phyloP scores from a whole-genome alignment of 2,888 invertebrate genomes.

The Dolichomitus sp. region DNA sequence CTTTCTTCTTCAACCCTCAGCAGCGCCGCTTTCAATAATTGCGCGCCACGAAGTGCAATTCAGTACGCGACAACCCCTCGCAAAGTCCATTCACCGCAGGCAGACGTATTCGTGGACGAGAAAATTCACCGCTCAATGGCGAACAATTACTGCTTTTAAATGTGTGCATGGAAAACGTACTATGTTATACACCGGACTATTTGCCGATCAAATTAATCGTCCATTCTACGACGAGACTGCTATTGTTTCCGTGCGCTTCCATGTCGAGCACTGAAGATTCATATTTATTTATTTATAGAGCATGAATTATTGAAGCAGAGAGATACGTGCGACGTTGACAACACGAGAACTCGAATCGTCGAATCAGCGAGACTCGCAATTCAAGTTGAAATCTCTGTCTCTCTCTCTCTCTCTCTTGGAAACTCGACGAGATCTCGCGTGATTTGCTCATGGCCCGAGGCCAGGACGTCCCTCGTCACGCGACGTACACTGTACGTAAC shows the following conservation, averaged over 20 bases:
- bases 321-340: constrained; percentile 6
- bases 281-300: constrained; percentile 51
- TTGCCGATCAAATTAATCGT: not conserved
- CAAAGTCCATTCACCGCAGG: not conserved
- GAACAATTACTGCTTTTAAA: constrained; percentile 27
- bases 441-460: constrained; percentile 63
- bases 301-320: constrained; percentile 42
- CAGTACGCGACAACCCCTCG: constrained; percentile 19
- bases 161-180: not conserved
- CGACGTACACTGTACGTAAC: constrained; percentile 47
- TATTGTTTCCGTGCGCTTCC: constrained; percentile 1
- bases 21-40: constrained; percentile 77
- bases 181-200: not conserved
- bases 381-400: constrained; percentile 20
- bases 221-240: not conserved
- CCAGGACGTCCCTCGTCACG: constrained; percentile 65
- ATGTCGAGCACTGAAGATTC: constrained; percentile 11
- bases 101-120: constrained; percentile 23
- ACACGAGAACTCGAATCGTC: constrained; percentile 37
- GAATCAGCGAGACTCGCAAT: constrained; percentile 37
- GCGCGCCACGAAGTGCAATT: constrained; percentile 76
- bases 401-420: constrained; percentile 31
- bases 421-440: constrained; percentile 58
- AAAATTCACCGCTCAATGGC: constrained; percentile 30
- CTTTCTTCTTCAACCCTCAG: constrained; percentile 60